Base-by-base conservation (phyloP, 2,797 vertebrate species). In the Malurus leucopterus region DNA sequence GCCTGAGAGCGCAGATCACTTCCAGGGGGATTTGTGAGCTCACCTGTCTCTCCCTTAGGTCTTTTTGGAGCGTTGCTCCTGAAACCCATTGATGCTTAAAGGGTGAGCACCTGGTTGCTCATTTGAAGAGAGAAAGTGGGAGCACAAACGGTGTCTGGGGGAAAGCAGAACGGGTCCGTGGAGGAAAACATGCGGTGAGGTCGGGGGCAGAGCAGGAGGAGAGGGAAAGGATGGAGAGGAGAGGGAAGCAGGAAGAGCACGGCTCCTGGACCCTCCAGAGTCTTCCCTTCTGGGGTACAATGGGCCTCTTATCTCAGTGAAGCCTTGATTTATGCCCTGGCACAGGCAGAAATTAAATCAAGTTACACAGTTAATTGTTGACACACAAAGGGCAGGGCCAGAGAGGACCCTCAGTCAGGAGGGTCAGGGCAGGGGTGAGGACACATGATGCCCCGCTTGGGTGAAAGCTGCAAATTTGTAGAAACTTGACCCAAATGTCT, bases 401-500 rank as follows among this genome's bases (percentile, higher is more conserved):
- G 80, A 93, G 93, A 94, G 91, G 91, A 94, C 95, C 89, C 86
- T 95, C 92, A 88, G 83, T 91, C 93, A 96, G 93, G 89, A 29
- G 61, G 96, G 95, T 96, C 95, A 95, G 57, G 51, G 77, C 2
- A 1, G 88, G 95, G 95, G 94, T 93, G 90, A 96, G 84, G 94
- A 93, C 84, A 93, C 65, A 64, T 5, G 70, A 96, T 95, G 96
- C 94, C 87, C 94, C 5, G 15, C 91, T 87, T 55, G n/a, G 95
- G 95, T 88, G 93, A 85, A 94, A 97, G 90, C 88, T 18, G 59
- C 44, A 47, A 94, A 97, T 97, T 96, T 97, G 94, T 88, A 83
- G 97, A 97, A 97, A 98, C 94, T 94, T 95, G 97, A 97, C 96
- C 97, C 96, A 97, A 97, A 97, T 94, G 95, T 96, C 95, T 97